Base-by-base conservation (phyloP, 2,113 vertebrate genomes). In the Pteruthius melanotis region DNA sequence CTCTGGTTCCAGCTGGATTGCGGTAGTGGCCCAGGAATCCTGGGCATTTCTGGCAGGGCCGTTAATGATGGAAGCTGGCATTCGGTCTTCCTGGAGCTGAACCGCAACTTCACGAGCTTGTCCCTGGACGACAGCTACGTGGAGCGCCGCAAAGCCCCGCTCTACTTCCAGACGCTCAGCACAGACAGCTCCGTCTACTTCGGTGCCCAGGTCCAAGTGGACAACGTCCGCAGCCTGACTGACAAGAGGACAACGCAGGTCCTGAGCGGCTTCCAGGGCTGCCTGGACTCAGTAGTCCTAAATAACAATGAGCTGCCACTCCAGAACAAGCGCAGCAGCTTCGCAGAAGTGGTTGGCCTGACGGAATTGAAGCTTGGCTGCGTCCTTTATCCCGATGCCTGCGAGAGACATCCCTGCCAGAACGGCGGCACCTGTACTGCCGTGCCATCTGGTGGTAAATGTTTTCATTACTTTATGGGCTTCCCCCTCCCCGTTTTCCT, bases 11-110 rank as follows among this genome's bases (percentile, higher is more conserved):
- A 99, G 97, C 69, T 99, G 96, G 98, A 99, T 94, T 99, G 99
- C 2, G 98, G 98, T 45, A 98, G 89, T 10, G 97, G 97, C 70
- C 98, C 98, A 0, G 99, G 99, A 50, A 98, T 98, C 97, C 79
- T 99, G 94, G 99, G 99, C 21, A 99, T 99, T 96, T 99, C 99
- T 2, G 98, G 99, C 53, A 98, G 98, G 7, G 97, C 98, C 0
- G 98, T 99, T 76, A 99, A 99, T 1, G 99, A 99, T 6, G 99
- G 99, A 37, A 98, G 96, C 97, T 99, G 99, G 99, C 99, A 99
- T 95, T 99, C 99, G 0, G 98, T 99, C 89, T 98, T 98, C 59
- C 97, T 99, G 93, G 99, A 99, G 96, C 98, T 99, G 75, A 99
- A 99, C 53, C 98, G 98, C 81, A 99, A 99, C 87, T 98, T 98